Conservation (phyloP, 2,888 invertebrate species). For the Hypomecis atomaria region DNA sequence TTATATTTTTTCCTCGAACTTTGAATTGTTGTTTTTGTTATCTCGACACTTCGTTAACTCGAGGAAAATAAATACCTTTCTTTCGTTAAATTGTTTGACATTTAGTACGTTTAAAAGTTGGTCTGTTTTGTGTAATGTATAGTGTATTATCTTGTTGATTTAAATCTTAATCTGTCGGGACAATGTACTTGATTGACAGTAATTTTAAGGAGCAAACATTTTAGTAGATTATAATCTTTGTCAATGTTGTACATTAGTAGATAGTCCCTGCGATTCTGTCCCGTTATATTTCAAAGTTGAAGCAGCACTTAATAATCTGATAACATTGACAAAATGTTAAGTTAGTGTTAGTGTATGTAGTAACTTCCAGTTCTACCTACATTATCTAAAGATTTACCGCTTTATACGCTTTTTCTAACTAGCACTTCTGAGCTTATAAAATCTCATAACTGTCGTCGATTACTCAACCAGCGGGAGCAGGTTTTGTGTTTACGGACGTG, state of each 20-base stretch:
- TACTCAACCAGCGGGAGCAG: slow-evolving; percentile 32
- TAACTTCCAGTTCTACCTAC: neutral
- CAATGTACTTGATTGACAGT: too few species aligned
- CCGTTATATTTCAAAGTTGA: too few species aligned
- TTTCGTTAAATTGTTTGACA: slow-evolving; percentile 4
- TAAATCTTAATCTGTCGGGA: neutral
- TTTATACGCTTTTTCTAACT: neutral
- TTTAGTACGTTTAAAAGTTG: slow-evolving; percentile 10
- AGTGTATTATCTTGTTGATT: neutral
- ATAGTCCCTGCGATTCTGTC: too few species aligned
- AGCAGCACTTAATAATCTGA: too few species aligned
- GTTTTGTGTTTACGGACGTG: slow-evolving; percentile 38
- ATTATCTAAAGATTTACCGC: neutral
- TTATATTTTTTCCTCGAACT: slow-evolving; percentile 22
- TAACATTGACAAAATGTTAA: too few species aligned
- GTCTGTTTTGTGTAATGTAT: slow-evolving; percentile 8
- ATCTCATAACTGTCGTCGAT: slow-evolving; percentile 36
- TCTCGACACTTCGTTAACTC: slow-evolving; percentile 2
- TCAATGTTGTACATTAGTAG: too few species aligned
- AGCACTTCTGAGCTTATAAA: slow-evolving; percentile 16
- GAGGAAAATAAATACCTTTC: slow-evolving; percentile 10
- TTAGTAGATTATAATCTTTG: too few species aligned
- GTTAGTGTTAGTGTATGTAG: too few species aligned
- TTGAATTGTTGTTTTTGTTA: slow-evolving; percentile 1
- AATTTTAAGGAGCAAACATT: too few species aligned